Conservation (phyloP, 2,113 vertebrate species). For the Amazona guildingii region DNA sequence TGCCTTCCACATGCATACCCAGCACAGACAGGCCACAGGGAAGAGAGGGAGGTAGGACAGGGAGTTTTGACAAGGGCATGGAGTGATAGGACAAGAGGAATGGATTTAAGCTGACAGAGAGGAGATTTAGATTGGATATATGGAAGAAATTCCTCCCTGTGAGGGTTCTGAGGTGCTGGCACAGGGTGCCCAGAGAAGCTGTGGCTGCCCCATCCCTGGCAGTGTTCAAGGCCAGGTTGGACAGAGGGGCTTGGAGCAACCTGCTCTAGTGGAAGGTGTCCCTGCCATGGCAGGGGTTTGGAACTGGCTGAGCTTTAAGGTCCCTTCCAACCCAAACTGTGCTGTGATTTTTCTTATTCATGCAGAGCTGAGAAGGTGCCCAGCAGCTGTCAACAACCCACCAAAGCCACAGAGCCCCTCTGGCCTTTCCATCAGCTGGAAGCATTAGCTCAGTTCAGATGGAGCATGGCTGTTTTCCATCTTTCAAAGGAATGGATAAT, state of each 20-base stretch:
- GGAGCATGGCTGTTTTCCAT: conserved; percentile 10
- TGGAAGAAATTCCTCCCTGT: background rate
- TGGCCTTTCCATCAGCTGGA: background rate
- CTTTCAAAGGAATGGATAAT: background rate
- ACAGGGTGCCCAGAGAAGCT: background rate
- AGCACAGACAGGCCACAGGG: background rate
- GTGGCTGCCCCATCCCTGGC: background rate
- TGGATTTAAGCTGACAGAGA: background rate
- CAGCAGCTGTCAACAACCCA: background rate
- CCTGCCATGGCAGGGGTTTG: background rate
- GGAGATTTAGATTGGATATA: background rate
- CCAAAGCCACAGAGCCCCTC: background rate
- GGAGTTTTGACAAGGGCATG: background rate
- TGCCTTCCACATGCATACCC: too few relatives aligned
- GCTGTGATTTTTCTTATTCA: background rate
- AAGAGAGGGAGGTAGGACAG: background rate
- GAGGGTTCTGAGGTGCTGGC: background rate
- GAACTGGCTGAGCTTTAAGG: background rate
- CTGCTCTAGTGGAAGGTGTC: background rate
- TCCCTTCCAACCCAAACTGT: background rate
- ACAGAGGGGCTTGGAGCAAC: background rate
- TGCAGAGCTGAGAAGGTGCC: background rate
- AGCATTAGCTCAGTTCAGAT: background rate
- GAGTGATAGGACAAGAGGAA: background rate
- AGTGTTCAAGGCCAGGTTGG: background rate